phyloP scores from a whole-genome alignment of 1,140 invertebrate species.

The Neomicropteryx cornuta region DNA sequence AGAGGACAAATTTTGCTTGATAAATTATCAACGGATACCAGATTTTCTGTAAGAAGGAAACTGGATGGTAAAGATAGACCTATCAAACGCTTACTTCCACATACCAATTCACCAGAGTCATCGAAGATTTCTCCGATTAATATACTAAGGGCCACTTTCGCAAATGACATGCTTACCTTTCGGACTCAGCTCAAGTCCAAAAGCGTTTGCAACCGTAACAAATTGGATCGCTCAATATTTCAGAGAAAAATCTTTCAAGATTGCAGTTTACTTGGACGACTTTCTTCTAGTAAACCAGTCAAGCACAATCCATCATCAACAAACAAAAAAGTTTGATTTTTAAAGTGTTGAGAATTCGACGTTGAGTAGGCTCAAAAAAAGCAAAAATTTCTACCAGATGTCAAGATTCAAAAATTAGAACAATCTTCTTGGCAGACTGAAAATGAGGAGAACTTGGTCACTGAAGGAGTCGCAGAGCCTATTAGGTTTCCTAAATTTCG shows the following conservation, averaged over 20 bases:
- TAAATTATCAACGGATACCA: conserved; percentile 7
- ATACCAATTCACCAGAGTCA: conserved; percentile 8
- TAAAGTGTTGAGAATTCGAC: conserved; percentile 7
- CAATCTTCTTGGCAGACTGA: not conserved
- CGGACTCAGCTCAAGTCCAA: conserved; percentile 10
- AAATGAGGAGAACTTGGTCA: not conserved
- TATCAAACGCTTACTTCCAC: conserved; percentile 24
- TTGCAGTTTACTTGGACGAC: conserved; percentile 12
- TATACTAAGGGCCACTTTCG: conserved; percentile 10
- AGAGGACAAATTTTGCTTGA: conserved; percentile 3
- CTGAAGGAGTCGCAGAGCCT: conserved; percentile 1
- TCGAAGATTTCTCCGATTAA: conserved; percentile 10
- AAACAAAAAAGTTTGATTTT: conserved; percentile 7
- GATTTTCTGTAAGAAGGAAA: conserved; percentile 11
- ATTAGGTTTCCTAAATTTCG: conserved; percentile 19
- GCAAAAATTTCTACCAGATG: conserved; percentile 6
- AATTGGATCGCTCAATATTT: conserved; percentile 12
- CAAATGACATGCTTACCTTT: conserved; percentile 14
- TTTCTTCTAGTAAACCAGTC: conserved; percentile 8
- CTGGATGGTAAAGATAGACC: conserved; percentile 15
- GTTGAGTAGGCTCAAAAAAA: conserved; percentile 11
- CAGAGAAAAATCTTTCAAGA: conserved; percentile 8
- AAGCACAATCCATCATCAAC: not conserved
- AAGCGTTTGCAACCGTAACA: conserved; percentile 7
- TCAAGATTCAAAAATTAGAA: not conserved